A percentile compares a stretch with the other conserved stretches of the same genome.
Conservation (phyloP, 2,113 vertebrate genomes). For the Irena cyanogastra region DNA sequence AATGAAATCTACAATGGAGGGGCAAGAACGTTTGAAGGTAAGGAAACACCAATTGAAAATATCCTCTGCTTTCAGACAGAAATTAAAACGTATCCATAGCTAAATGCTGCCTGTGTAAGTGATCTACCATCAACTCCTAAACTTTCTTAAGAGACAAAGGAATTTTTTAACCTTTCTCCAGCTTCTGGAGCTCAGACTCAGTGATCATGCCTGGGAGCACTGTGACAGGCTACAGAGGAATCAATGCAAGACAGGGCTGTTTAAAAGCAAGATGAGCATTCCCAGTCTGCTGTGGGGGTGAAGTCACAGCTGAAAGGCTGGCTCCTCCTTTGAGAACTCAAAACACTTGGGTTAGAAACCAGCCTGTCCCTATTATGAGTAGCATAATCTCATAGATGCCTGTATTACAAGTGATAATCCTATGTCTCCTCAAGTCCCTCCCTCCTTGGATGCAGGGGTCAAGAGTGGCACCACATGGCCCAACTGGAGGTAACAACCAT, state of each 20-base stretch:
- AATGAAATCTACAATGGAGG: not conserved
- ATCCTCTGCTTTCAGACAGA: not conserved
- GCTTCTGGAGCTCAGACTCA: not conserved
- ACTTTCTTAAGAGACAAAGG: not conserved
- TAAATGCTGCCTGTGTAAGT: not conserved
- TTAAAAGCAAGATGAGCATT: not conserved
- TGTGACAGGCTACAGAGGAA: not conserved
- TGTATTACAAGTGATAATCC: not conserved
- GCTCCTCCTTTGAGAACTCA: not conserved
- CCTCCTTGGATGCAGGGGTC: no score
- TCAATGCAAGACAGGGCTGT: not conserved
- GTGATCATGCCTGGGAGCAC: not conserved
- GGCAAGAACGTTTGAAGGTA: not conserved
- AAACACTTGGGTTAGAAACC: not conserved
- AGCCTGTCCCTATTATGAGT: not conserved
- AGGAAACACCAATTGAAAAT: not conserved
- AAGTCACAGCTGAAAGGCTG: not conserved
- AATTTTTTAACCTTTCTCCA: fast-evolving
- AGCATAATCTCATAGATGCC: not conserved
- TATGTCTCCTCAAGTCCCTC: not conserved
- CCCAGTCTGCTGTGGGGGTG: not conserved
- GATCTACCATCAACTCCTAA: not conserved
- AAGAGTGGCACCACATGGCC: not conserved
- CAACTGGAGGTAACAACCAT: not conserved
- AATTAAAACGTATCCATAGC: not conserved